Evolutionary conservation across 2,797 vertebrate species (phyloP), one percentile per base, ranked within the genome.

Genomic region (Paramormyrops hopkinsi): DNA sequence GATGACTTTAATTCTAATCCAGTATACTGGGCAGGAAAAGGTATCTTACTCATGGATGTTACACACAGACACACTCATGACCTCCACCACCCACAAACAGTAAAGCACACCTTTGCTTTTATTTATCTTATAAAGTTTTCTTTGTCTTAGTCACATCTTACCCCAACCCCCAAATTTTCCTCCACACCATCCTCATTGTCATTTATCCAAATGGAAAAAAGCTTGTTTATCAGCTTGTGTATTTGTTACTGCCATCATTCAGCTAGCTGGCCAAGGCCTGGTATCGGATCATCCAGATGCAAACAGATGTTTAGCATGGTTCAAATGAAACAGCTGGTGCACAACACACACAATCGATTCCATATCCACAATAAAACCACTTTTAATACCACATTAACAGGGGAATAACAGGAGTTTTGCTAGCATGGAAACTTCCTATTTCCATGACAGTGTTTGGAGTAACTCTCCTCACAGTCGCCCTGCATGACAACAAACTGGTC

Each of bases 61-160:
- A 46, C 76, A 44, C 76, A 82, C 41, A 76, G 44, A 73, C 41
- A 50, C 41, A 88, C 37, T 51, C 29, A 82, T 46, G 6, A 19
- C 87, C n/a, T 46, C 88, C 54, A 37, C 19, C 48, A 59, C n/a
- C 2, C 4, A 48, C 82, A 22, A 48, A 85, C 82, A 25, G 7
- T 14, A 85, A 53, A 51, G 25, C 84, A 88, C 73, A 90, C 90
- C 90, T 89, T 54, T 89, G 89, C 89, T 65, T 88, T 90, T 86
- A 87, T 87, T 46, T 90, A 89, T 44, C 41, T 46, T 17, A 41
- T 46, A 82, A 82, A n/a, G 19, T 82, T 89, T 76, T 46, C 91
- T 88, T 69, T 25, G 86, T 76, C 76, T 48, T 44, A 65, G 56
- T 86, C 88, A 88, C 88, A 89, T 89, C 82, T 25, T 83, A 46